These are phyloP conservation scores for Meloe dianella DNA, from an alignment of 2,888 invertebrate species.

Conservation along the genomic window DNA sequence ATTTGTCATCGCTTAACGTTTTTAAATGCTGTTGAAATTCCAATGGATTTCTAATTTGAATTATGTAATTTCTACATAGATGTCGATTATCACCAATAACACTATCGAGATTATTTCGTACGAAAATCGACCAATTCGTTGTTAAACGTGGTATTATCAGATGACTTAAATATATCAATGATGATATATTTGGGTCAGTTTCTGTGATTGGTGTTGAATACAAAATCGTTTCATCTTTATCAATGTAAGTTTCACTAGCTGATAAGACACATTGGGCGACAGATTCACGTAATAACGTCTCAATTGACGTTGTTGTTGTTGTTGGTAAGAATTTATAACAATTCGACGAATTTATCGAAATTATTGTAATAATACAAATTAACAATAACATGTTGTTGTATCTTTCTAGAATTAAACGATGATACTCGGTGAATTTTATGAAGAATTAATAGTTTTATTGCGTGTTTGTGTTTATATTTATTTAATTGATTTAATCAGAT, in stretches of 20 bases:
- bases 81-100: background rate
- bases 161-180: background rate
- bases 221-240: conserved; percentile 1
- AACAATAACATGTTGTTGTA: background rate
- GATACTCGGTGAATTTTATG: background rate
- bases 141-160: background rate
- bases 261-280: background rate
- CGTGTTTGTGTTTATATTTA: background rate
- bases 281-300: background rate
- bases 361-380: background rate
- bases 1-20: background rate
- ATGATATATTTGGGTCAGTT: background rate
- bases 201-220: background rate
- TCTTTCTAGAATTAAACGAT: background rate
- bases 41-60: background rate
- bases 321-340: background rate
- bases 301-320: background rate
- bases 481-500: background rate
- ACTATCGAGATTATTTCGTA: background rate
- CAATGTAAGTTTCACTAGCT: conserved; percentile 1
- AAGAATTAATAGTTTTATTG: background rate
- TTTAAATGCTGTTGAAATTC: background rate
- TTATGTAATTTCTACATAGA: conserved; percentile 11
- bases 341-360: background rate
- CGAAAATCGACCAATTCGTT: background rate